A percentile compares a stretch with the other conserved stretches of the same genome.
phyloP scores from a whole-genome alignment of 2,888 invertebrate species.

The Chymomyza procnemis region DNA sequence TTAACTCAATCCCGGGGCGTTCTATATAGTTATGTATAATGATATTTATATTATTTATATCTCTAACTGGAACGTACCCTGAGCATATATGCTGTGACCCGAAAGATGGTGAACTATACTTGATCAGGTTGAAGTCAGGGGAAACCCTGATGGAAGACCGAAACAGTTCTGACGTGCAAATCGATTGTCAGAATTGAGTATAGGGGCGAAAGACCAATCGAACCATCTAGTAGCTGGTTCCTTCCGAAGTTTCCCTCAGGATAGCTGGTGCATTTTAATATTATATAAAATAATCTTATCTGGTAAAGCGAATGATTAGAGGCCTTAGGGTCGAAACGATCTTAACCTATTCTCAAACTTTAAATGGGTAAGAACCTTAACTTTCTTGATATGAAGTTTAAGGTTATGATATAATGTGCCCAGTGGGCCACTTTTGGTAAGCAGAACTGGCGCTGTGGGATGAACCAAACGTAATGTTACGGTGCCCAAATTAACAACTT shows the following conservation, averaged over 20 bases:
- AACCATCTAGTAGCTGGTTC: slow-evolving; percentile 89
- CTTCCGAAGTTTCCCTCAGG: slow-evolving; percentile 88
- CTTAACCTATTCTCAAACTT: slow-evolving; percentile 86
- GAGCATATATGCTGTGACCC: slow-evolving; percentile 33
- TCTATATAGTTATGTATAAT: slow-evolving; percentile 52
- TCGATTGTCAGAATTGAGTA: slow-evolving; percentile 88
- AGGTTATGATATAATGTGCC: slow-evolving; percentile 81
- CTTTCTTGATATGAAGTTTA: slow-evolving; percentile 82
- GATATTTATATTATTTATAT: slow-evolving; percentile 50
- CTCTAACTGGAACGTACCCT: slow-evolving; percentile 48
- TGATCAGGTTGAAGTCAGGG: slow-evolving; percentile 37
- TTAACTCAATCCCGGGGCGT: slow-evolving; percentile 62
- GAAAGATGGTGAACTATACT: slow-evolving; percentile 14
- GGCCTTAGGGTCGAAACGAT: slow-evolving; percentile 83
- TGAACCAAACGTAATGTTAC: slow-evolving; percentile 84
- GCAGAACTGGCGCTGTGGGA: slow-evolving; percentile 89
- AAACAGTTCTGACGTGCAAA: slow-evolving; percentile 88
- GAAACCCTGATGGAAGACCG: slow-evolving; percentile 81
- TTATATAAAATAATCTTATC: slow-evolving; percentile 81
- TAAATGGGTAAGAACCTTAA: slow-evolving; percentile 85
- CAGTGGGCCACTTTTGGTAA: slow-evolving; percentile 78
- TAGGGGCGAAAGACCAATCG: slow-evolving; percentile 85
- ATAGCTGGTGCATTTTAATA: slow-evolving; percentile 81
- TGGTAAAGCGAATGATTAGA: slow-evolving; percentile 88
- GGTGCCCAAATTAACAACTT: slow-evolving; percentile 81